Conservation (phyloP, 2,113 vertebrate species). For the Pantherophis guttatus region DNA sequence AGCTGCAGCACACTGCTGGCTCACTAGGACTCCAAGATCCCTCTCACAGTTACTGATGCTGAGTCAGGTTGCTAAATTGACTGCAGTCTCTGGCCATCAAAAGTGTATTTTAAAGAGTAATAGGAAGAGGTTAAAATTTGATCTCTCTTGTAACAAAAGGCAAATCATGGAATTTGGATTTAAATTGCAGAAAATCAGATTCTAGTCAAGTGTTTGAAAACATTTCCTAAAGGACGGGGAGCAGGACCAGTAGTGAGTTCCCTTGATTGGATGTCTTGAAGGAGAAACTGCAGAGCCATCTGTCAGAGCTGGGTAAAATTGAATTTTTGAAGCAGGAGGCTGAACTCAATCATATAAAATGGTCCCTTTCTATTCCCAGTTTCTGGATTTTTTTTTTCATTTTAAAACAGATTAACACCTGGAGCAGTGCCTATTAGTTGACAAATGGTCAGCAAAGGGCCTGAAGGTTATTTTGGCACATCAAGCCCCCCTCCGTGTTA, state of each 20-base stretch:
- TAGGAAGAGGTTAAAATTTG: neutral
- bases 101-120: neutral
- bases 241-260: neutral
- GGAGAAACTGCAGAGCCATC: neutral
- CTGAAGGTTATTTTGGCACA: neutral
- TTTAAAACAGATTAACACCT: neutral
- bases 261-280: neutral
- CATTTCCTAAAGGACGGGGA: neutral
- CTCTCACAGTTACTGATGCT: neutral
- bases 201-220: neutral
- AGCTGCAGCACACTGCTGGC: neutral
- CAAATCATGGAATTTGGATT: neutral
- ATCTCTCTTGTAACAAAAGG: neutral
- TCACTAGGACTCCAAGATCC: neutral
- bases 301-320: neutral
- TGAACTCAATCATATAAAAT: neutral
- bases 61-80: neutral
- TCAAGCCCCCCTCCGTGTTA: neutral
- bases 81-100: neutral
- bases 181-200: neutral
- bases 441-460: neutral
- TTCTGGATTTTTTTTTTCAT: neutral
- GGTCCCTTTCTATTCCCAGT: neutral
- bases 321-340: neutral
- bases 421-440: neutral